A percentile compares a stretch with the other conserved stretches of the same genome.
Evolutionary conservation across 1,140 invertebrate species (phyloP).

Genomic region (Temnothorax curvispinosus): DNA sequence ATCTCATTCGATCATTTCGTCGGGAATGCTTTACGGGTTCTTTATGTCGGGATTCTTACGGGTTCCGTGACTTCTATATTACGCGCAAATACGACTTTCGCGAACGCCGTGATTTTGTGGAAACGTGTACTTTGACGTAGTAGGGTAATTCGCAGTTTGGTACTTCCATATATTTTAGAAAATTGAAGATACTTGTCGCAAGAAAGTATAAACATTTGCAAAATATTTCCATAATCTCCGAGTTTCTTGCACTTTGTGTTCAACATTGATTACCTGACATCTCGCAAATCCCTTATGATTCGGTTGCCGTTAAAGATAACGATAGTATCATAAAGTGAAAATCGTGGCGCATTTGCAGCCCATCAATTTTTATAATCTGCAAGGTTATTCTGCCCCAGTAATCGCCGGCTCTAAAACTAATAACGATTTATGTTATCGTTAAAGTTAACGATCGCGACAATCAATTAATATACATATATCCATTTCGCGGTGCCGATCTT

Average conservation of each 20-base stretch:
- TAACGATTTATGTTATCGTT: conserved; percentile 43
- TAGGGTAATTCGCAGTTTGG: background rate
- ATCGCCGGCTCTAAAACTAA: conserved; percentile 25
- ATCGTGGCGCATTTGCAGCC: background rate
- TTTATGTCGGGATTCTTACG: conserved; percentile 1
- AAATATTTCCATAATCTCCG: background rate
- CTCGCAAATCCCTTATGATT: background rate
- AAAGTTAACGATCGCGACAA: conserved; percentile 29
- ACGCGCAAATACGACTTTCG: conserved; percentile 37
- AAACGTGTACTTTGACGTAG: conserved; percentile 1
- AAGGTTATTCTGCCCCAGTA: background rate
- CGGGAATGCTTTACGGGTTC: conserved; percentile 24
- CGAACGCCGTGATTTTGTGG: conserved; percentile 27
- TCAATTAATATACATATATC: conserved; percentile 18
- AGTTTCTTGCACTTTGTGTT: background rate
- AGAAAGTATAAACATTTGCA: background rate
- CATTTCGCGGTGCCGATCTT: background rate
- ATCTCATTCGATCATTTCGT: conserved; percentile 42
- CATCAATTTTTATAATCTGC: conserved; percentile 30
- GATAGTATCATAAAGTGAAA: conserved; percentile 12
- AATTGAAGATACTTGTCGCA: conserved; percentile 16
- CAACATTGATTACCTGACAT: background rate
- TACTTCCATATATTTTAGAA: background rate
- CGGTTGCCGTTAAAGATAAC: background rate
- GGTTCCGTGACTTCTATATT: conserved; percentile 39